A percentile compares a stretch with the other conserved stretches of the same genome.
phyloP scores from a whole-genome alignment of 2,113 vertebrate genomes.

The Notothenia rossii region DNA sequence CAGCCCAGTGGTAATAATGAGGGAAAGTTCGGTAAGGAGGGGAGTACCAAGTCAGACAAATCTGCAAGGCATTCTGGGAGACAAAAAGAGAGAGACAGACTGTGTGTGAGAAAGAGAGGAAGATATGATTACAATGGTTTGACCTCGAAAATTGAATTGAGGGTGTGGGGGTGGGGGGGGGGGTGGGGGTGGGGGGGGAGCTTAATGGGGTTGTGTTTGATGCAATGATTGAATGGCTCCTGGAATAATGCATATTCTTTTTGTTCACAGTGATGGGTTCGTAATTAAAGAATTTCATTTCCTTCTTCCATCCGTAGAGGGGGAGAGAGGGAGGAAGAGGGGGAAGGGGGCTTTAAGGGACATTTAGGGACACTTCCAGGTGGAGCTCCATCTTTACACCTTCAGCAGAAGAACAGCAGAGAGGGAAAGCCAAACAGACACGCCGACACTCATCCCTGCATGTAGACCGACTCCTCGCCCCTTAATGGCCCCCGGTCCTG shows the following conservation, averaged over 20 bases:
- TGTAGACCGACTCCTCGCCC: slow-evolving; percentile 69
- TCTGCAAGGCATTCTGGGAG: slow-evolving; percentile 73
- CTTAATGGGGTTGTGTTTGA: slow-evolving; percentile 56
- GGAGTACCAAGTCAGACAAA: slow-evolving; percentile 66
- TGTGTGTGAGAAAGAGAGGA: slow-evolving; percentile 36
- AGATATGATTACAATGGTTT: slow-evolving; percentile 43
- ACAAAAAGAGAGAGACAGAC: slow-evolving; percentile 51
- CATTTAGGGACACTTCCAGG: slow-evolving; percentile 59
- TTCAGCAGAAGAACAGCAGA: slow-evolving; percentile 80
- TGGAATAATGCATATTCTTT: slow-evolving; percentile 87
- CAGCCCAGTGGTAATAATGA: slow-evolving; percentile 56
- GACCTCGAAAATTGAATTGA: slow-evolving; percentile 51
- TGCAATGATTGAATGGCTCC: slow-evolving; percentile 86
- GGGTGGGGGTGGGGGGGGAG: no score
- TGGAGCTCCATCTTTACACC: slow-evolving; percentile 72
- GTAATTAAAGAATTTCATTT: slow-evolving; percentile 84
- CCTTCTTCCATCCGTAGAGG: slow-evolving; percentile 73
- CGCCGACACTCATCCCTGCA: slow-evolving; percentile 63
- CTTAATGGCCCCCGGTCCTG: slow-evolving; percentile 85
- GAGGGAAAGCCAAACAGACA: slow-evolving; percentile 78
- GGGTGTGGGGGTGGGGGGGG: neutral
- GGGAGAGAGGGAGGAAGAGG: neutral
- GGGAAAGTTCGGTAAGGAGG: slow-evolving; percentile 40
- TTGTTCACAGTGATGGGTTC: slow-evolving; percentile 90
- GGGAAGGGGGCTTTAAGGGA: slow-evolving; percentile 18